Percentiles rank a stretch among this genome's conserved stretches.
These are phyloP conservation scores for Uria aalge DNA, from an alignment of 2,113 vertebrate genomes.

Conservation along the genomic window DNA sequence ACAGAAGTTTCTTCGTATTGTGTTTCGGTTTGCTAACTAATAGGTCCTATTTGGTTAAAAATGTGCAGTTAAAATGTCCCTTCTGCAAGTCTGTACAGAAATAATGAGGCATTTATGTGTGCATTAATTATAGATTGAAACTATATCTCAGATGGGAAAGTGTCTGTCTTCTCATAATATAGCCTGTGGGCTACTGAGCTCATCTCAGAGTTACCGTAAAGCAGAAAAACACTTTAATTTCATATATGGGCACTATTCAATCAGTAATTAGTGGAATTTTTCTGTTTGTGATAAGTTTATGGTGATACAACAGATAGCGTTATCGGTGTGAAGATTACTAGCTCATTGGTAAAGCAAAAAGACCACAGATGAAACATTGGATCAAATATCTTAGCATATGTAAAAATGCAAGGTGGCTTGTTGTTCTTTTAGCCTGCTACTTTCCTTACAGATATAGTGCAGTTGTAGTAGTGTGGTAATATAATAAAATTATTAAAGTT, in stretches of 20 bases:
- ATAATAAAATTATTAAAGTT: neutral
- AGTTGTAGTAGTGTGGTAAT: neutral
- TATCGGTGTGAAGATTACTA: neutral
- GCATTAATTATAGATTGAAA: neutral
- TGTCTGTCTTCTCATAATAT: neutral
- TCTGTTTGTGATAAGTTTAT: neutral
- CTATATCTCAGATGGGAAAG: neutral
- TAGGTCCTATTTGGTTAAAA: neutral
- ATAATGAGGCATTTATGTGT: neutral
- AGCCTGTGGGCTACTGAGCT: neutral
- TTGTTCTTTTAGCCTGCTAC: neutral
- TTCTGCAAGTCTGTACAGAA: constrained; percentile 3
- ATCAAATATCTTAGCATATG: neutral
- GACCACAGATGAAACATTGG: neutral
- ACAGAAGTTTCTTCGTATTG: neutral
- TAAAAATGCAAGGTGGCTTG: neutral
- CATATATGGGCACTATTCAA: neutral
- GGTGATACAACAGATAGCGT: neutral
- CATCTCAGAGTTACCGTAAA: neutral
- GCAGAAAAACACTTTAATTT: neutral
- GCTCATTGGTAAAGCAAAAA: neutral
- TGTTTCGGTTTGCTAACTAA: neutral
- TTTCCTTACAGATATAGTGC: neutral
- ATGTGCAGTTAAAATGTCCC: neutral
- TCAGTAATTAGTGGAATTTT: neutral